A percentile compares a stretch with the other conserved stretches of the same genome.
phyloP scores from a whole-genome alignment of 2,797 vertebrate species.

The Myotis findleyi region DNA sequence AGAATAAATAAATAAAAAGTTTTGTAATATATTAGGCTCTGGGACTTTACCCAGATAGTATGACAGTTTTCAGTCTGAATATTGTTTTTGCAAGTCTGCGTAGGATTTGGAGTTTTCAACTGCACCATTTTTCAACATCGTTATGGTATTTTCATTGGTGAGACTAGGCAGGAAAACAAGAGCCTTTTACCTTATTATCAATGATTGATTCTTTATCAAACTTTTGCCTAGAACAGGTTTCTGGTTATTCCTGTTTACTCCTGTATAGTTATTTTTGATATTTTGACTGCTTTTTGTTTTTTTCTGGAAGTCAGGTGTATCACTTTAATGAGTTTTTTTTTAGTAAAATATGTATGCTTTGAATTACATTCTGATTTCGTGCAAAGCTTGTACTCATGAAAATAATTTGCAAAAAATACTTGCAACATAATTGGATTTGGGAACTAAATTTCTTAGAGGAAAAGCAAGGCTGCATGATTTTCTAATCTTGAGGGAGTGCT shows the following conservation, averaged over 20 bases:
- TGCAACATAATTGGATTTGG: conserved; percentile 60
- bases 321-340: conserved; percentile 69
- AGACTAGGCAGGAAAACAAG: background rate
- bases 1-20: background rate
- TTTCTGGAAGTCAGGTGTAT: background rate
- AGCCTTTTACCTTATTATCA: background rate
- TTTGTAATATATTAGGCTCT: background rate
- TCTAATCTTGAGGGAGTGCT: conserved; percentile 54
- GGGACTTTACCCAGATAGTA: background rate
- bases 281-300: conserved; percentile 12
- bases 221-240: background rate
- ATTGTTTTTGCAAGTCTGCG: background rate
- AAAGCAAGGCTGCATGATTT: conserved; percentile 53
- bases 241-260: conserved; percentile 50
- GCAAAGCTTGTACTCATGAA: conserved; percentile 68
- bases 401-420: conserved; percentile 67
- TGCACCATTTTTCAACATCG: background rate
- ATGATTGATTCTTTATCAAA: conserved; percentile 46
- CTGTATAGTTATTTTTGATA: background rate
- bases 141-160: background rate
- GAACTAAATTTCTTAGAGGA: conserved; percentile 51
- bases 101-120: background rate
- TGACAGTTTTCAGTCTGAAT: background rate
- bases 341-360: conserved; percentile 68
- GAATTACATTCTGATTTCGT: conserved; percentile 76